Evolutionary conservation across 2,113 vertebrate species (phyloP).

Genomic region (Ctenomys sociabilis): DNA sequence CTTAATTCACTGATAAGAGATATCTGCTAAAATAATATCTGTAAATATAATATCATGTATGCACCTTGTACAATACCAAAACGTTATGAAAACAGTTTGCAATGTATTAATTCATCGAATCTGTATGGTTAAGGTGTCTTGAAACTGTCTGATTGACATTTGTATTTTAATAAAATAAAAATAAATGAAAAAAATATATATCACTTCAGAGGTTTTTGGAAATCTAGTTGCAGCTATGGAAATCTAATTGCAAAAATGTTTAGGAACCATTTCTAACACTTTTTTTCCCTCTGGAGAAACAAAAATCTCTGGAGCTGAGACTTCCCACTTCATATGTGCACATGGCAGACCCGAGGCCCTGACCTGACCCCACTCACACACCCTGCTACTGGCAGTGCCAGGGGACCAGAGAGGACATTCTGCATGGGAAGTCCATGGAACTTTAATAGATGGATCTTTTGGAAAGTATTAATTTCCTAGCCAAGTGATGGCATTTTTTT

Average conservation of each 20-base stretch:
- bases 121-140: no score
- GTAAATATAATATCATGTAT: no score
- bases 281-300: background rate
- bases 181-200: no score
- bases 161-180: no score
- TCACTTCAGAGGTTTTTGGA: background rate
- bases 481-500: constrained; percentile 30
- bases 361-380: background rate
- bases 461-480: constrained; percentile 24
- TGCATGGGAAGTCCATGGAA: background rate
- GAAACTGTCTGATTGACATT: no score
- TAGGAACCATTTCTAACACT: background rate
- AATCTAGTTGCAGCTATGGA: background rate
- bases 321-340: background rate
- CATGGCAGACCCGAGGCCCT: background rate
- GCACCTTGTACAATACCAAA: no score
- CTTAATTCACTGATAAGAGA: no score
- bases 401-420: background rate
- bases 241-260: background rate
- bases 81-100: no score
- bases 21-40: no score
- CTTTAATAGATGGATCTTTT: constrained; percentile 5
- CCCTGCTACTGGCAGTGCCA: background rate
- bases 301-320: background rate
- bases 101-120: no score